Conservation (phyloP, 2,888 invertebrate genomes). For the Selenia dentaria region DNA sequence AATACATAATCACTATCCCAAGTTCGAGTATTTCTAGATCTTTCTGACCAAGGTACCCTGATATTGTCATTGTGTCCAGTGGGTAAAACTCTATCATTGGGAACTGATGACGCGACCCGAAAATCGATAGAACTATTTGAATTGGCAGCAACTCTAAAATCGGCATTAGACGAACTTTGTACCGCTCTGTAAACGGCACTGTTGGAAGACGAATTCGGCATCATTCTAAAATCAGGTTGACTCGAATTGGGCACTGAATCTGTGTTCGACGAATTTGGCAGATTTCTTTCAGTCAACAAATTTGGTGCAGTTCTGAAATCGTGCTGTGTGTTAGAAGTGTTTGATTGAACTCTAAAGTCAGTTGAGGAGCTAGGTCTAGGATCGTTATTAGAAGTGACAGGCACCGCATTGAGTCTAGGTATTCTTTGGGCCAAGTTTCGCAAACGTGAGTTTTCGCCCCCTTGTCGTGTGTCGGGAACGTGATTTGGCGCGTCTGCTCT, state of each 20-base stretch:
- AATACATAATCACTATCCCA: constrained; percentile 65
- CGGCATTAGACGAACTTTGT: not conserved
- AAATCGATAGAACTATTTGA: constrained; percentile 6
- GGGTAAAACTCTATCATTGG: constrained; percentile 2
- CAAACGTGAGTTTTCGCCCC: constrained; percentile 59
- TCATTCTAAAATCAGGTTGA: constrained; percentile 20
- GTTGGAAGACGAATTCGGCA: constrained; percentile 8
- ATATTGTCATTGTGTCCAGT: constrained; percentile 39
- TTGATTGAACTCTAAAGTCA: constrained; percentile 1
- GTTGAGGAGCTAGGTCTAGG: constrained; percentile 6
- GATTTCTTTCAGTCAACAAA: constrained; percentile 22
- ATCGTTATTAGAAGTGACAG: constrained; percentile 33
- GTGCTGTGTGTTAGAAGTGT: not conserved
- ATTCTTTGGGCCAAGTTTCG: constrained; percentile 63
- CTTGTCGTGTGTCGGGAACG: constrained; percentile 52
- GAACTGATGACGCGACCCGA: constrained; percentile 4
- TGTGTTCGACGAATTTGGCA: constrained; percentile 5
- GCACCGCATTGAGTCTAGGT: constrained; percentile 58
- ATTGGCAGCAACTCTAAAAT: not conserved
- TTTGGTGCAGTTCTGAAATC: constrained; percentile 25
- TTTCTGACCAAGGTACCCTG: constrained; percentile 62
- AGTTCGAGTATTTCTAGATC: constrained; percentile 42
- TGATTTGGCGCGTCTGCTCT: constrained; percentile 47
- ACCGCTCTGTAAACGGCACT: not conserved
- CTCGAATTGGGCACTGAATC: not conserved